Conservation (phyloP, 1,140 invertebrate species). For the Triops longicaudatus region DNA sequence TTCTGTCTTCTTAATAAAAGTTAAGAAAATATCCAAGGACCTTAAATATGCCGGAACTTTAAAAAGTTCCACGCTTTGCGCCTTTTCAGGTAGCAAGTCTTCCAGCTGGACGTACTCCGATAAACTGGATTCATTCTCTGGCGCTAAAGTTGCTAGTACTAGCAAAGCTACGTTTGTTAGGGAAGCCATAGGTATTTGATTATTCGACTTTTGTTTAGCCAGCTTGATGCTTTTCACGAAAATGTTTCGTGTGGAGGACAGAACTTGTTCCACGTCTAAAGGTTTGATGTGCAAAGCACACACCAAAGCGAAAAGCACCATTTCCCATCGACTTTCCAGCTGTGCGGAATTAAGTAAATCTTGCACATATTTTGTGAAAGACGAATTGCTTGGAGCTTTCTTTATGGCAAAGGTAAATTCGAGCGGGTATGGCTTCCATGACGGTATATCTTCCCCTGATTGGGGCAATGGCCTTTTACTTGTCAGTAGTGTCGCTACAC, state of each 20-base stretch:
- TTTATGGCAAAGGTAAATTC: conserved; percentile 37
- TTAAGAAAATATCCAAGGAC: not conserved
- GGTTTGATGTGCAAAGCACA: conserved; percentile 51
- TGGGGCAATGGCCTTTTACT: conserved; percentile 54
- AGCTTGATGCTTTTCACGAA: not conserved
- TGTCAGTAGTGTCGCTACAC: conserved; percentile 58
- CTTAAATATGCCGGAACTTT: not conserved
- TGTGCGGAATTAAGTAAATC: not conserved
- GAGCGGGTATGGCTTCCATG: conserved; percentile 56
- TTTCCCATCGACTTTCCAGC: conserved; percentile 37
- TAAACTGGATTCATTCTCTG: not conserved
- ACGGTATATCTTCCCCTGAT: conserved; percentile 48
- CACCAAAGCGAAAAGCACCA: conserved; percentile 47
- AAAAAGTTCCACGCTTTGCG: not conserved
- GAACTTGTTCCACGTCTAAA: conserved; percentile 32
- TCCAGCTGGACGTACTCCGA: not conserved
- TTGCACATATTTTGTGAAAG: conserved; percentile 13
- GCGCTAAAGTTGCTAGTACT: not conserved
- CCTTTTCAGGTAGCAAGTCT: not conserved
- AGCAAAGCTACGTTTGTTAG: not conserved
- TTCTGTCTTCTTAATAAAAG: not conserved
- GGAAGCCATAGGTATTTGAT: not conserved
- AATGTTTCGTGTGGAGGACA: conserved; percentile 26
- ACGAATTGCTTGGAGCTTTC: not conserved
- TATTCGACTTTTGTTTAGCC: conserved; percentile 27